These are phyloP conservation scores for Dromiciops gliroides DNA, from an alignment of 2,113 vertebrate species.

Conservation along the genomic window DNA sequence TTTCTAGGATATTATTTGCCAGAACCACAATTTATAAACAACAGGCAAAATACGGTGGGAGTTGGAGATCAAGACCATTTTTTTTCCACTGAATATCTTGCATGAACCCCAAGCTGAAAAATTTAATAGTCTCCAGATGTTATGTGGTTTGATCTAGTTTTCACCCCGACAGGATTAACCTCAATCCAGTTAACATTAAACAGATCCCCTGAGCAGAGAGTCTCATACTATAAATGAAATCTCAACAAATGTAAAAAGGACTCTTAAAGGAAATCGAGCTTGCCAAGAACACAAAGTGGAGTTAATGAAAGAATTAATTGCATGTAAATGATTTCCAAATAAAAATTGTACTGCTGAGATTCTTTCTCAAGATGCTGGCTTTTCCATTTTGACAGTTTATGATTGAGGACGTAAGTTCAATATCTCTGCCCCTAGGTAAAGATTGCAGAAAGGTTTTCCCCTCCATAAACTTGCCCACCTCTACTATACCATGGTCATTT, in stretches of 20 bases:
- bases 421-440: neutral
- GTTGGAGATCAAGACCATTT: neutral
- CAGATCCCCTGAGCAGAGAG: constrained; percentile 41
- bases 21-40: neutral
- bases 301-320: neutral
- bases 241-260: constrained; percentile 6
- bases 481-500: neutral
- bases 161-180: constrained; percentile 36
- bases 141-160: constrained; percentile 22
- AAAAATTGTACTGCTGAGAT: neutral
- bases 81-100: neutral
- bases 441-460: neutral
- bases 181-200: constrained; percentile 25
- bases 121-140: neutral
- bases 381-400: neutral
- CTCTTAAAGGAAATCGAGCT: neutral
- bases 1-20: neutral
- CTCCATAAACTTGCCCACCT: neutral
- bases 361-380: neutral
- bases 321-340: neutral
- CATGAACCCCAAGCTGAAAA: neutral
- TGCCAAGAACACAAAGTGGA: neutral
- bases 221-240: constrained; percentile 30
- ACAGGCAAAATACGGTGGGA: neutral
- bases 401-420: neutral